Percentiles rank a stretch among this genome's conserved stretches.
phyloP scores from a whole-genome alignment of 2,888 invertebrate species.

The Hydrotaea cyrtoneurina region DNA sequence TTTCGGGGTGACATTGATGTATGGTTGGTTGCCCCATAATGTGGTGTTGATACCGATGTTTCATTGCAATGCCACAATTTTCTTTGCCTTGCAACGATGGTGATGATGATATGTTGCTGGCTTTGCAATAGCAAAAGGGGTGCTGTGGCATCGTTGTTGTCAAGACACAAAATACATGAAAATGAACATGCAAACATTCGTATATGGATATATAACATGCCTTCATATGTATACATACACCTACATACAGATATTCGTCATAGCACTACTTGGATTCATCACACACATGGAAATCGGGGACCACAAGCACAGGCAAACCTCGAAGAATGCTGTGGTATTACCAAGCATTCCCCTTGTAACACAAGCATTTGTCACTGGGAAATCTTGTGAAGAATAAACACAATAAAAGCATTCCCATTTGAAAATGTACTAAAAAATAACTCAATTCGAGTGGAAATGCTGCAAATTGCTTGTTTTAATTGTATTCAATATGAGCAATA shows the following conservation, averaged over 20 bases:
- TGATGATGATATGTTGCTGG: neutral
- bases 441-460: too few relatives aligned
- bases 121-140: neutral
- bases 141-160: slow-evolving; percentile 41
- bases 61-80: slow-evolving; percentile 55
- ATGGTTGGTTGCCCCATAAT: slow-evolving; percentile 57
- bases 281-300: slow-evolving; percentile 41
- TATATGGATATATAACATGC: neutral
- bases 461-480: too few relatives aligned
- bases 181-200: slow-evolving; percentile 8
- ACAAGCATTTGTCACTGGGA: too few relatives aligned
- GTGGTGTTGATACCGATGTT: slow-evolving; percentile 59
- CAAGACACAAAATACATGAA: slow-evolving; percentile 48
- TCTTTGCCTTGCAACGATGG: slow-evolving; percentile 21
- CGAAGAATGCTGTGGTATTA: neutral
- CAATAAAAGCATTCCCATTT: too few relatives aligned
- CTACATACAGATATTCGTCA: slow-evolving; percentile 26
- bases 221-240: neutral
- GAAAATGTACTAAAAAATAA: too few relatives aligned
- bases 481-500: too few relatives aligned
- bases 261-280: slow-evolving; percentile 49
- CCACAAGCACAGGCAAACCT: neutral
- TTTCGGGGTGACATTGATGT: slow-evolving; percentile 55
- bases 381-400: too few relatives aligned
- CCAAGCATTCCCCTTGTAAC: too few relatives aligned